Evolutionary conservation across 2,888 invertebrate genomes (phyloP).

Genomic region (Mantis religiosa): DNA sequence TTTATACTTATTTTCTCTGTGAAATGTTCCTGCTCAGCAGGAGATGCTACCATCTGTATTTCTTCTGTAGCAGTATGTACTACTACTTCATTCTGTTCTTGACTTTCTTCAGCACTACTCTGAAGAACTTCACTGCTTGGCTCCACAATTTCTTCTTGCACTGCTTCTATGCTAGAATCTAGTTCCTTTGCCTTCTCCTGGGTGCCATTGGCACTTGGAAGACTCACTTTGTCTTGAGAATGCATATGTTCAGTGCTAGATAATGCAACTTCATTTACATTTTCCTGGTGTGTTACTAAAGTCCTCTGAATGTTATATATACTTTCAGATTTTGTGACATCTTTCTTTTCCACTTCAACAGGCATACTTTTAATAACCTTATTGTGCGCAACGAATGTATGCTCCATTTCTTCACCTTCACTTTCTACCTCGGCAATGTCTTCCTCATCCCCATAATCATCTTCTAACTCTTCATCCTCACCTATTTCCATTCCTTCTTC

Average conservation of each 20-base stretch:
- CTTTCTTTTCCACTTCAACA: not conserved
- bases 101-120: not conserved
- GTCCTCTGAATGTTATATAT: not conserved
- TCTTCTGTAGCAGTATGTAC: not conserved
- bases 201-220: not conserved
- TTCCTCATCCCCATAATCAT: not conserved
- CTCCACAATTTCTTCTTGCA: not conserved
- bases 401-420: not conserved
- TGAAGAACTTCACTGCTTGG: not conserved
- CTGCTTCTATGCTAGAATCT: not conserved
- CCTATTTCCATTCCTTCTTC: not conserved
- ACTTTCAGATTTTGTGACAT: not conserved
- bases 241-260: not conserved
- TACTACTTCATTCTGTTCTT: not conserved
- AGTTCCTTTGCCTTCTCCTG: not conserved
- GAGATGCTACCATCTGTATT: not conserved
- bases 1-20: too few species aligned
- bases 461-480: not conserved
- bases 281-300: not conserved
- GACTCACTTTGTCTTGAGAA: not conserved
- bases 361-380: not conserved
- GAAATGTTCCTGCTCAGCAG: too few species aligned
- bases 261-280: not conserved
- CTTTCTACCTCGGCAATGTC: not conserved
- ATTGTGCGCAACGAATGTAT: not conserved